A percentile compares a stretch with the other conserved stretches of the same genome.
Evolutionary conservation across 2,797 vertebrate species (phyloP).

Genomic region (Poecilia gillii): DNA sequence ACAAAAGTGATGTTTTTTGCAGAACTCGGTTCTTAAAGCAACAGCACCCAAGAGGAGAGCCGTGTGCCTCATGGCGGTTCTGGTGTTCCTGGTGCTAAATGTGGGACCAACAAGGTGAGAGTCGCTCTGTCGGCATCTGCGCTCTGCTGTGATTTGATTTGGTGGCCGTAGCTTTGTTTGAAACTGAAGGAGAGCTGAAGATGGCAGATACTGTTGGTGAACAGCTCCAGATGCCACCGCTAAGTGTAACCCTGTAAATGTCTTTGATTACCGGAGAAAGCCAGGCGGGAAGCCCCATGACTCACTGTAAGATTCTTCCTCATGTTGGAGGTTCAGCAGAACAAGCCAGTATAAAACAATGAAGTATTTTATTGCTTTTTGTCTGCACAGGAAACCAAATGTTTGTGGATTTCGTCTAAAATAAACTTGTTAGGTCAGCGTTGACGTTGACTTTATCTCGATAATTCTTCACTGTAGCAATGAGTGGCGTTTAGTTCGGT

Average conservation of each 20-base stretch:
- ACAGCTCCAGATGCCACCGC: background rate
- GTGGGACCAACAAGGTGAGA: slow-evolving; percentile 88
- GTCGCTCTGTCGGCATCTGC: background rate
- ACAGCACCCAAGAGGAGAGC: slow-evolving; percentile 89
- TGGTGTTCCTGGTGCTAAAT: slow-evolving; percentile 89
- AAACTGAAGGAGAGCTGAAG: background rate
- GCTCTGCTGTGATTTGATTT: background rate
- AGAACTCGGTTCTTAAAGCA: slow-evolving; percentile 89
- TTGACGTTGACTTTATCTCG: no score
- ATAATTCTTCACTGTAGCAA: background rate
- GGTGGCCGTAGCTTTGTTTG: slow-evolving; percentile 6
- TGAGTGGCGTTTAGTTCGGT: background rate
- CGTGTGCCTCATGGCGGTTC: slow-evolving; percentile 89
- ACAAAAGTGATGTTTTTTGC: slow-evolving; percentile 15
- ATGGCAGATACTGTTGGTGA: background rate
- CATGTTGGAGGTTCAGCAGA: slow-evolving; percentile 27
- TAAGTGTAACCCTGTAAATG: slow-evolving; percentile 13
- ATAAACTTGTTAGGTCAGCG: background rate
- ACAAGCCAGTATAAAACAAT: slow-evolving; percentile 7
- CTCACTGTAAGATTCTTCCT: slow-evolving; percentile 50
- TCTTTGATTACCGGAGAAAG: slow-evolving; percentile 40
- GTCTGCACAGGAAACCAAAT: background rate
- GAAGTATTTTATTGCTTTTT: slow-evolving; percentile 11
- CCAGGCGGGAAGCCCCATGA: slow-evolving; percentile 60
- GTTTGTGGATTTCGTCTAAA: background rate